Evolutionary conservation across 2,797 vertebrate genomes (phyloP).

Genomic region (Eulemur rubriventer): DNA sequence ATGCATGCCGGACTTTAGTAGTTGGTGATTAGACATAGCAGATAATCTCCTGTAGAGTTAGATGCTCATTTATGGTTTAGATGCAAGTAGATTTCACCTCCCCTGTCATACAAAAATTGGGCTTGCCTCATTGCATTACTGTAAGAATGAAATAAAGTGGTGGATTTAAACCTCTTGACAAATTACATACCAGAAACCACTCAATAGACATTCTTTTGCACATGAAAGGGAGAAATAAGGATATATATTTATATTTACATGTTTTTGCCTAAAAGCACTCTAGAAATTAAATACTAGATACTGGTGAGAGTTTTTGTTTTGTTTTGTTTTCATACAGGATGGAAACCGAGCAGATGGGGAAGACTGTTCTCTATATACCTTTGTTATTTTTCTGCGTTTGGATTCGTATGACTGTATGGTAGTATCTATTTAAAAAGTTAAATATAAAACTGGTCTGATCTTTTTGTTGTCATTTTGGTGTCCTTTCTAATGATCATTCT

Average conservation of each 20-base stretch:
- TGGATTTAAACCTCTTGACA: not conserved
- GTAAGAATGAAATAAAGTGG: not conserved
- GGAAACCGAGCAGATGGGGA: not conserved
- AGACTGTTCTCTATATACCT: not conserved
- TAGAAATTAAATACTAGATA: not conserved
- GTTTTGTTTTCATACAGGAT: not conserved
- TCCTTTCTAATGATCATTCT: not conserved
- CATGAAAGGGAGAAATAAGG: not conserved
- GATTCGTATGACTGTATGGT: not conserved
- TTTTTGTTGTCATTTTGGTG: not conserved
- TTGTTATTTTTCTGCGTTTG: not conserved
- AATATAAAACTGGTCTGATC: not conserved
- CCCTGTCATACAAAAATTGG: accelerated
- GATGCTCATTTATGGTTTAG: not conserved
- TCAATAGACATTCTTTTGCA: not conserved
- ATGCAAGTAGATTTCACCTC: not conserved
- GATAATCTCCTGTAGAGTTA: not conserved
- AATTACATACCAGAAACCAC: not conserved
- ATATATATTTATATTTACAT: not conserved
- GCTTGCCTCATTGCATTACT: not conserved
- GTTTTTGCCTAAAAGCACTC: not conserved
- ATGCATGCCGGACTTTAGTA: not conserved
- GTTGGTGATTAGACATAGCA: not conserved
- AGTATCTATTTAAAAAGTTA: not conserved
- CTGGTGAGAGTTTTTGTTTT: not conserved